phyloP scores from a whole-genome alignment of 2,113 vertebrate species.

The Rattus rattus region DNA sequence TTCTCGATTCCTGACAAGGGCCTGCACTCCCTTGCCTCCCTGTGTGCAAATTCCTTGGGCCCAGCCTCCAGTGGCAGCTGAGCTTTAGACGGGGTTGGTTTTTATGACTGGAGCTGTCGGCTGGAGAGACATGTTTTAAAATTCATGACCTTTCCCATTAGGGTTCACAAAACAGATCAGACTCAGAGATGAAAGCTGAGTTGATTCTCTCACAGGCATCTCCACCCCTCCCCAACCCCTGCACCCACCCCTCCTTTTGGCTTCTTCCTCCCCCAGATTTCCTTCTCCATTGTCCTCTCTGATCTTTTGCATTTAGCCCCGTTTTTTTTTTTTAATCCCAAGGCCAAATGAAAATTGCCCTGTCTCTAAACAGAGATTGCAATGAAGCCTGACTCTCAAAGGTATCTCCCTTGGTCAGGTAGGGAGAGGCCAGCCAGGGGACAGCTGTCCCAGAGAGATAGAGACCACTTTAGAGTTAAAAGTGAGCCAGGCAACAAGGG shows the following conservation, averaged over 20 bases:
- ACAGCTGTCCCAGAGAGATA: constrained; percentile 84
- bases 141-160: constrained; percentile 86
- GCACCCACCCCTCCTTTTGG: constrained; percentile 29
- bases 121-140: constrained; percentile 84
- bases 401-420: constrained; percentile 84
- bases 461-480: constrained; percentile 57
- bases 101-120: constrained; percentile 83
- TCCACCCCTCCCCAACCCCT: not conserved
- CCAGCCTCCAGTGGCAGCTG: constrained; percentile 64
- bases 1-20: not conserved
- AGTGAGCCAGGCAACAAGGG: constrained; percentile 48
- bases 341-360: constrained; percentile 81
- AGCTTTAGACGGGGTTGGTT: constrained; percentile 71
- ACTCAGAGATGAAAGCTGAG: constrained; percentile 83
- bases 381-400: constrained; percentile 79
- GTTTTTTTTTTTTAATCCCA: constrained; percentile 69
- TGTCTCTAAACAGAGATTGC: constrained; percentile 79
- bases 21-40: not conserved
- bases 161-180: constrained; percentile 82
- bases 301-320: constrained; percentile 70
- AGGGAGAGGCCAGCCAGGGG: constrained; percentile 71
- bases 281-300: constrained; percentile 84
- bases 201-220: constrained; percentile 70
- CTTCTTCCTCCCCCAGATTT: constrained; percentile 69
- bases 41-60: constrained; percentile 51